Evolutionary conservation across 2,797 vertebrate genomes (phyloP).

Genomic region (Molossus alvarezi): DNA sequence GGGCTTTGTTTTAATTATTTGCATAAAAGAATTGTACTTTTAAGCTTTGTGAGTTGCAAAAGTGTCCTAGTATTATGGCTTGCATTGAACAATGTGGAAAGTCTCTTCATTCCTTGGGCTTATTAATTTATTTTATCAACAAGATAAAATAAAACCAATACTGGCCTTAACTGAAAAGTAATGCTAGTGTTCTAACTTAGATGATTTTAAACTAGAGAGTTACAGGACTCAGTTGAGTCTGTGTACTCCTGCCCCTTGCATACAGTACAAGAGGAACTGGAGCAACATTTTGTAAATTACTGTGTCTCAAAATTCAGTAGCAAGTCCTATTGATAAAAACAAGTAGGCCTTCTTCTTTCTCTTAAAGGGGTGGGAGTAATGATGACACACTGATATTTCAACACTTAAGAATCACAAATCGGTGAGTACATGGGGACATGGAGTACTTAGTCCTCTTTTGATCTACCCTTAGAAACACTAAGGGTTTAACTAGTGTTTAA

Average conservation of each 20-base stretch:
- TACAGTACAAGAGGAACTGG: slow-evolving; percentile 70
- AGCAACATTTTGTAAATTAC: slow-evolving; percentile 74
- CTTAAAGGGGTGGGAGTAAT: background rate
- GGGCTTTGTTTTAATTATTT: slow-evolving; percentile 83
- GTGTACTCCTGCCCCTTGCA: slow-evolving; percentile 62
- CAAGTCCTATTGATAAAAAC: background rate
- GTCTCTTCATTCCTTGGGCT: slow-evolving; percentile 56
- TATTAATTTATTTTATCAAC: slow-evolving; percentile 68
- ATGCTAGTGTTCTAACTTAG: slow-evolving; percentile 78
- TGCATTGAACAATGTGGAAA: slow-evolving; percentile 65
- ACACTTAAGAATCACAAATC: background rate
- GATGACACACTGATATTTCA: background rate
- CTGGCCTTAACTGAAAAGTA: slow-evolving; percentile 78
- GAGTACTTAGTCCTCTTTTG: background rate
- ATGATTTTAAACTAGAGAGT: slow-evolving; percentile 83
- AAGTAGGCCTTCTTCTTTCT: background rate
- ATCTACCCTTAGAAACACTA: background rate
- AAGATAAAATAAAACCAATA: slow-evolving; percentile 58
- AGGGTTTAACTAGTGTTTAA: slow-evolving; percentile 62
- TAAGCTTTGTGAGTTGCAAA: slow-evolving; percentile 56
- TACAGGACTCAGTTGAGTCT: slow-evolving; percentile 68
- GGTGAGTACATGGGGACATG: background rate
- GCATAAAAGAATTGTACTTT: slow-evolving; percentile 66
- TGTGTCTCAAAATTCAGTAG: background rate
- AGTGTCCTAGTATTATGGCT: slow-evolving; percentile 3